Base-by-base conservation (phyloP, 2,888 invertebrate species). In the Poecilus cupreus region DNA sequence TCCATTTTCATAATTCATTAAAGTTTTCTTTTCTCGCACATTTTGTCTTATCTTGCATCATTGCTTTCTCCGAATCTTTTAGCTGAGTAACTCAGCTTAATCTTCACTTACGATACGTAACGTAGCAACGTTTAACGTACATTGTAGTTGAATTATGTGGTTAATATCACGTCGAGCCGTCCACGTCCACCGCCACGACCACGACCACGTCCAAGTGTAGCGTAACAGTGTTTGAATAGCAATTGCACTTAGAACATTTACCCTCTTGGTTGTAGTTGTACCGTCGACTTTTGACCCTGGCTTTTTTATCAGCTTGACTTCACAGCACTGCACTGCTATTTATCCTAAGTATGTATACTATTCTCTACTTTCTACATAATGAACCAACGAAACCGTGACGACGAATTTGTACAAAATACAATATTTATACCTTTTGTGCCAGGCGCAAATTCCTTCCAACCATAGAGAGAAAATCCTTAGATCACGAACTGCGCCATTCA, bases 301-400 rank as follows among this genome's bases (percentile, higher is more conserved):
- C 8, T n/a, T 60, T 57, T 60, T 60, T 60, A 32, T 26, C 60
- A 26, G 26, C 24, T 60, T 24, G 22, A 60, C 60, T 60, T 60
- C 57, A 24, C 60, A 26, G 60, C 43, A 43, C 24, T 60, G 60
- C 26, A 60, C 60, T 60, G 60, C 60, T 60, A 60, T 60, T 60
- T 60, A 60, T 60, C 24, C 64, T 13, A 68, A 68, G 32, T 68
- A 68, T 32, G 64, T 68, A 68, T 68, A 37, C 64, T 68, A 68
- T 68, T 68, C 64, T 68, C 37, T 18, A 68, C 64, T 68, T 68
- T 68, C 64, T 68, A 68, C 64, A 68, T 68, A 72, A 72, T 49
- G 72, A 72, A 72, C 18, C 72, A 72, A 43, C 18, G 49, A 72
- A 72, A 46, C 49, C 72, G 72, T 46, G 49, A 72, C 72, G 49